These are phyloP conservation scores for Latrodectus geometricus DNA, from an alignment of 1,140 invertebrate species.

Conservation along the genomic window DNA sequence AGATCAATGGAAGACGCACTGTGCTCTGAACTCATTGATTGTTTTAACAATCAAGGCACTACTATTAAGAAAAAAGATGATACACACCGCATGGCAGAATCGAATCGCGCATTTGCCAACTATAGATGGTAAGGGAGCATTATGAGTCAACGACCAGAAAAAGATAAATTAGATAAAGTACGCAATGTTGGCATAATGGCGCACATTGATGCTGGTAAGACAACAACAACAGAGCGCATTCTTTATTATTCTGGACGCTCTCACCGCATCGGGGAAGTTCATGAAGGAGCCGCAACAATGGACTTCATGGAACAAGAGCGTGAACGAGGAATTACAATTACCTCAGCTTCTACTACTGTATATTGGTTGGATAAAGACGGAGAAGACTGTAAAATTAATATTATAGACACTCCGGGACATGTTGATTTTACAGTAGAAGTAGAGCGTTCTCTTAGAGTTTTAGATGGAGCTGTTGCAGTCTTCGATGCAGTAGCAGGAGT, in stretches of 20 bases:
- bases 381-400: too few species aligned
- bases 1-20: too few species aligned
- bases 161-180: too few species aligned
- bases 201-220: slow-evolving; percentile 99
- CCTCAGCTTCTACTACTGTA: slow-evolving; percentile 98
- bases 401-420: slow-evolving; percentile 99
- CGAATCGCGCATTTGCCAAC: too few species aligned
- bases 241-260: slow-evolving; percentile 97
- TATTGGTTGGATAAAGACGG: slow-evolving; percentile 96
- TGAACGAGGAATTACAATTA: slow-evolving; percentile 98
- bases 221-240: slow-evolving; percentile 97
- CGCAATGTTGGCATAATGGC: slow-evolving; percentile 99
- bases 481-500: slow-evolving; percentile 71
- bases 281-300: slow-evolving; percentile 99
- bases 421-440: slow-evolving; percentile 99
- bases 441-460: slow-evolving; percentile 93
- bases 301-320: slow-evolving; percentile 99
- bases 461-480: slow-evolving; percentile 74
- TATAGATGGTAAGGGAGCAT: too few species aligned
- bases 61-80: background rate
- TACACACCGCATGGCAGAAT: too few species aligned
- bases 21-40: too few species aligned
- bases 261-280: slow-evolving; percentile 96
- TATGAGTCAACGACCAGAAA: too few species aligned
- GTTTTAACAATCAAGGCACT: background rate